These are phyloP conservation scores for Epizoanthus fatuus DNA, from an alignment of 92 coral and sea anemone species.

Conservation along the genomic window DNA sequence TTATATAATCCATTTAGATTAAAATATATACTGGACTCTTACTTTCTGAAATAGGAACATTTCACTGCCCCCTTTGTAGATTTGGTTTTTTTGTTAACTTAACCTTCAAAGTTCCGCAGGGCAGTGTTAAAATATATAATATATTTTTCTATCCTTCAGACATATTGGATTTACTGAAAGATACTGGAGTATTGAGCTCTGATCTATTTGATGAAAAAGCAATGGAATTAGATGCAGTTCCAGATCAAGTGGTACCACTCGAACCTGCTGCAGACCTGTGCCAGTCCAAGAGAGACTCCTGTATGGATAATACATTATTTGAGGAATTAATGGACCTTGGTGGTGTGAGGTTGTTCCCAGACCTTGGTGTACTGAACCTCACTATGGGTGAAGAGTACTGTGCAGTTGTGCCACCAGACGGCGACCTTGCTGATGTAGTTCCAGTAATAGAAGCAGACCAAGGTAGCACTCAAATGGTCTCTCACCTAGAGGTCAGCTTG, in stretches of 20 bases:
- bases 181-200: conserved; percentile 3
- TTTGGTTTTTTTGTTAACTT: neutral
- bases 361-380: conserved; percentile 52
- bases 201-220: conserved; percentile 11
- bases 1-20: no score
- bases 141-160: neutral
- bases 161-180: conserved; percentile 27
- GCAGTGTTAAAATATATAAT: neutral
- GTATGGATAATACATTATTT: conserved; percentile 77
- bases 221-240: conserved; percentile 7
- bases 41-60: no score
- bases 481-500: conserved; percentile 20
- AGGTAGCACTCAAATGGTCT: conserved; percentile 28
- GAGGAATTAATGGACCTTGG: conserved; percentile 85
- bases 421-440: conserved; percentile 57
- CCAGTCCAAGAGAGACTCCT: conserved; percentile 35
- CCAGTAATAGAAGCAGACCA: neutral
- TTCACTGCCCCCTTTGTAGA: no score
- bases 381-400: conserved; percentile 43
- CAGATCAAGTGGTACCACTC: conserved; percentile 7
- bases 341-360: conserved; percentile 63
- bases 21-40: no score
- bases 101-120: neutral
- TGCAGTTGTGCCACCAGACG: conserved; percentile 49
- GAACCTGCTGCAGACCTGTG: neutral